phyloP scores from a whole-genome alignment of 37 sponge, comb jelly and placozoan genomes.

The Axinella damicornis region DNA sequence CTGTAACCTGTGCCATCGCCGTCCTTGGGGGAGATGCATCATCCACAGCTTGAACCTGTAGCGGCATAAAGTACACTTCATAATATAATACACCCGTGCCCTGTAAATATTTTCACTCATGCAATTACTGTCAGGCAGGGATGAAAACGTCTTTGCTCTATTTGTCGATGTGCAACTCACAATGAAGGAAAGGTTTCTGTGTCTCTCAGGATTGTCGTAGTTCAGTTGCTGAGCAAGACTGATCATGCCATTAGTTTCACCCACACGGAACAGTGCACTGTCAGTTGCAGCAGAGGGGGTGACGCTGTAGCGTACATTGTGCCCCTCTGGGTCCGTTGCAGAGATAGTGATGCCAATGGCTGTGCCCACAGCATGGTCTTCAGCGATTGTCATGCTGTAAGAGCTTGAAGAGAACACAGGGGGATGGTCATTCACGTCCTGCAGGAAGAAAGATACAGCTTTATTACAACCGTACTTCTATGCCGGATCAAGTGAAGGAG shows the following conservation, averaged over 20 bases:
- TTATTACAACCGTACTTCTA: no score
- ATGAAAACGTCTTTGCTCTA: no score
- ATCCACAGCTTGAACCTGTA: constrained; percentile 28
- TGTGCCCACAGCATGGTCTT: constrained; percentile 2
- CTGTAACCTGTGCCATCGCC: constrained; percentile 17
- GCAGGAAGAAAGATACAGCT: neutral
- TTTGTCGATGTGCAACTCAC: neutral
- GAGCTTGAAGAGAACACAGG: constrained; percentile 22
- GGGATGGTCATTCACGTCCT: constrained; percentile 43
- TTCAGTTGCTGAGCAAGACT: constrained; percentile 27
- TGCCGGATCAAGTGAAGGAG: no score
- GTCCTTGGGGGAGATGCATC: constrained; percentile 12
- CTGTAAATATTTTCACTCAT: no score
- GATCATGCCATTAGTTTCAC: constrained; percentile 30
- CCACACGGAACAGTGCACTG: constrained; percentile 21
- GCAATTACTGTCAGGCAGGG: no score
- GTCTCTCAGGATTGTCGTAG: constrained; percentile 13
- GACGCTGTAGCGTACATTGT: neutral
- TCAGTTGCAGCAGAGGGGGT: neutral
- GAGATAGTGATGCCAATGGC: constrained; percentile 32
- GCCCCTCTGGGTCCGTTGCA: constrained; percentile 28
- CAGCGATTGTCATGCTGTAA: constrained; percentile 35
- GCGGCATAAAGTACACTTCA: neutral
- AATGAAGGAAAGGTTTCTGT: neutral
- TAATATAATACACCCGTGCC: no score